These are phyloP conservation scores for Bicyclus anynana DNA, from an alignment of 1,140 invertebrate genomes.

Conservation along the genomic window DNA sequence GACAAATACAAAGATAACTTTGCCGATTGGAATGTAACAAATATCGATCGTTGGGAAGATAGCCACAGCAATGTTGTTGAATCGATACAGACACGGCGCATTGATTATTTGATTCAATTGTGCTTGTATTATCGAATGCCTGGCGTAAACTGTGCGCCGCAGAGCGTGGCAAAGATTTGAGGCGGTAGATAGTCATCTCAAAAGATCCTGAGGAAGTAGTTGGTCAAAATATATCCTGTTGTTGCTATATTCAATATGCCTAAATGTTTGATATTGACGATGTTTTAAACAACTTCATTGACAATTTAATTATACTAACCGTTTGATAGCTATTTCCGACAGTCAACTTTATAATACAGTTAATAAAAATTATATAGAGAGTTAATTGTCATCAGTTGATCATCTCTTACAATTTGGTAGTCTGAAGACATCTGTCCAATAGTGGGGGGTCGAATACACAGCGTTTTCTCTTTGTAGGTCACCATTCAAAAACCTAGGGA, in stretches of 20 bases:
- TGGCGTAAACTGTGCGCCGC: slow-evolving; percentile 9
- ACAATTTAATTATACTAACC: too few relatives aligned
- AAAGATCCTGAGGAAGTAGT: slow-evolving; percentile 4
- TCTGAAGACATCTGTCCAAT: too few relatives aligned
- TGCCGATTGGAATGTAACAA: slow-evolving; percentile 59
- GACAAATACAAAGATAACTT: slow-evolving; percentile 22
- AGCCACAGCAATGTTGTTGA: slow-evolving; percentile 62
- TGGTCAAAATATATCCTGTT: slow-evolving; percentile 3
- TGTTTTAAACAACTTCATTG: too few relatives aligned
- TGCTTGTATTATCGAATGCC: slow-evolving; percentile 46
- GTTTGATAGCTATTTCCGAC: too few relatives aligned
- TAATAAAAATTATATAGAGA: too few relatives aligned
- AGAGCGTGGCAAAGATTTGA: slow-evolving; percentile 11
- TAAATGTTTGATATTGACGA: too few relatives aligned
- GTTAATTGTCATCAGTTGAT: too few relatives aligned
- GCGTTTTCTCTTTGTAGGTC: too few relatives aligned
- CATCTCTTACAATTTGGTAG: too few relatives aligned
- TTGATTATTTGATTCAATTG: slow-evolving; percentile 72
- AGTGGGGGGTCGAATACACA: too few relatives aligned
- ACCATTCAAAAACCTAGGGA: too few relatives aligned
- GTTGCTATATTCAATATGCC: neutral
- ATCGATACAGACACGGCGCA: slow-evolving; percentile 70
- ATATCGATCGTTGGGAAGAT: slow-evolving; percentile 67
- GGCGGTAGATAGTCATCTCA: slow-evolving; percentile 10
- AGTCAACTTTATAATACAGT: too few relatives aligned